These are phyloP conservation scores for Cepaea hortensis DNA, from an alignment of 2,888 invertebrate genomes.

Conservation along the genomic window DNA sequence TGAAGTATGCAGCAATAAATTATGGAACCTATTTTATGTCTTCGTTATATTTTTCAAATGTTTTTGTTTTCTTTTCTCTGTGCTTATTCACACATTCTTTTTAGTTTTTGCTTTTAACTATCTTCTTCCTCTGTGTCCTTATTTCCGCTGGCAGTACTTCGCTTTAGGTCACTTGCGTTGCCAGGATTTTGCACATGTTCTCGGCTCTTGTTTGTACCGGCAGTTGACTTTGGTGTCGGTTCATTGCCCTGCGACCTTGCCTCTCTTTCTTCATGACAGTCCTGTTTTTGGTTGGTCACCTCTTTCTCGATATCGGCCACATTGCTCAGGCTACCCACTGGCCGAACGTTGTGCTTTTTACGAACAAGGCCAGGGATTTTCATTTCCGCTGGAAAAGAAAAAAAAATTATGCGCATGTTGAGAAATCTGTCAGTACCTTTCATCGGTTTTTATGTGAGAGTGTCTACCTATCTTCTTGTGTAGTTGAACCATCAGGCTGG, in stretches of 20 bases:
- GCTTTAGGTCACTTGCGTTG: background rate
- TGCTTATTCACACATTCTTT: too few species aligned
- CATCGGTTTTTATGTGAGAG: background rate
- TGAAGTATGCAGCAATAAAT: too few species aligned
- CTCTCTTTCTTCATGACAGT: background rate
- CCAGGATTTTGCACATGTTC: constrained; percentile 26
- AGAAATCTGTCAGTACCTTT: background rate
- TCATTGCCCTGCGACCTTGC: constrained; percentile 42
- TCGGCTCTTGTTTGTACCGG: constrained; percentile 30
- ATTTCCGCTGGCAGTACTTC: background rate
- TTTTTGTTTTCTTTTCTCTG: too few species aligned
- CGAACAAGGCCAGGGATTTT: constrained; percentile 34
- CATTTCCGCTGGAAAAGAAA: constrained; percentile 26
- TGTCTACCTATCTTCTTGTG: too few species aligned
- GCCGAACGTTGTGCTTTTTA: constrained; percentile 27
- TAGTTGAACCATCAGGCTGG: too few species aligned
- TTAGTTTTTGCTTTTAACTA: too few species aligned
- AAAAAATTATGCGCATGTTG: background rate
- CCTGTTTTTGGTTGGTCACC: background rate
- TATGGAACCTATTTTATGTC: too few species aligned
- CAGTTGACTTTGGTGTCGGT: background rate
- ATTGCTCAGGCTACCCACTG: constrained; percentile 38
- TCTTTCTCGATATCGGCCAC: constrained; percentile 26
- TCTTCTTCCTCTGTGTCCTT: background rate
- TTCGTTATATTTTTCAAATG: too few species aligned